Conservation (phyloP, 2,113 vertebrate species). For the Peromyscus maniculatus region DNA sequence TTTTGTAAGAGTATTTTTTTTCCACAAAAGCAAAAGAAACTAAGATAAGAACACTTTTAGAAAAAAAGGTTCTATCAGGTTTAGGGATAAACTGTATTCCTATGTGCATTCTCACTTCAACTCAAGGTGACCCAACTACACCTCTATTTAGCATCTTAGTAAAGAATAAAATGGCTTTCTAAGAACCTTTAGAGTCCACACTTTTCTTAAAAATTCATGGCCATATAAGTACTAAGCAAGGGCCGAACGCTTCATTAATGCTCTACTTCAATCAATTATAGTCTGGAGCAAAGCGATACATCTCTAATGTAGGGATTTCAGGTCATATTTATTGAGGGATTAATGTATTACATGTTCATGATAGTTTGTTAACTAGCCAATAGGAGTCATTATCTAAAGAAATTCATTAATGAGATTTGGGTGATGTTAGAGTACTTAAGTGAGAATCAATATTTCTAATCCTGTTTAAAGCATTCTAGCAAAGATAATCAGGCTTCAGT, state of each 20-base stretch:
- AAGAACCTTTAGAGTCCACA: neutral
- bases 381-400: slow-evolving; percentile 58
- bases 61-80: neutral
- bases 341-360: slow-evolving; percentile 60
- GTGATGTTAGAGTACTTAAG: slow-evolving; percentile 76
- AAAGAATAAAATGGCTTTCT: slow-evolving; percentile 28
- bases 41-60: neutral
- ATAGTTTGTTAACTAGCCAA: slow-evolving; percentile 66
- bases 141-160: neutral
- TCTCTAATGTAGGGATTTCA: slow-evolving; percentile 47
- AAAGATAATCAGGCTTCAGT: slow-evolving; percentile 69
- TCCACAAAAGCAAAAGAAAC: neutral
- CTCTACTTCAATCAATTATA: slow-evolving; percentile 29
- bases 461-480: slow-evolving; percentile 46
- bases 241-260: slow-evolving; percentile 5
- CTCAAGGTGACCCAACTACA: neutral
- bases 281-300: neutral
- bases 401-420: slow-evolving; percentile 74
- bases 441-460: slow-evolving; percentile 79
- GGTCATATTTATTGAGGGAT: slow-evolving; percentile 47
- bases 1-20: neutral
- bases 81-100: neutral
- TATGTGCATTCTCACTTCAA: neutral
- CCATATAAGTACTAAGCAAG: neutral
- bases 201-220: neutral